phyloP scores from a whole-genome alignment of 2,888 invertebrate species.

The Myopa testacea region DNA sequence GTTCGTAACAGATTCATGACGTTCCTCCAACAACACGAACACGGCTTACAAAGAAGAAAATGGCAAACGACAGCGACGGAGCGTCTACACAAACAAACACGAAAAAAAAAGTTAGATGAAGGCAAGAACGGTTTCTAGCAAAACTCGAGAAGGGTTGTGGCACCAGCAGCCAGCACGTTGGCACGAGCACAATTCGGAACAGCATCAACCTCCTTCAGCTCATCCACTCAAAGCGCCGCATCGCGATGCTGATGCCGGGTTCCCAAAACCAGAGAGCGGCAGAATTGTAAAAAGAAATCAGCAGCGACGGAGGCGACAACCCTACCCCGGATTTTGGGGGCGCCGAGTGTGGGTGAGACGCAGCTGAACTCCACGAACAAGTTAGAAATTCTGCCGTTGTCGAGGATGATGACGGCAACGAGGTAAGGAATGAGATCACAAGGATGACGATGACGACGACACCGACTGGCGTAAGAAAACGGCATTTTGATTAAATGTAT shows the following conservation, averaged over 20 bases:
- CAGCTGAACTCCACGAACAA: slow-evolving; percentile 29
- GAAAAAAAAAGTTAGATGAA: slow-evolving; percentile 2
- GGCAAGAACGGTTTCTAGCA: slow-evolving; percentile 20
- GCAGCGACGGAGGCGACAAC: neutral
- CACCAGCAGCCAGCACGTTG: slow-evolving; percentile 7
- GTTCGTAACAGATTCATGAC: slow-evolving; percentile 29
- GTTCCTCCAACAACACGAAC: neutral
- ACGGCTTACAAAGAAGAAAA: slow-evolving; percentile 25
- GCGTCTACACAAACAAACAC: slow-evolving; percentile 32
- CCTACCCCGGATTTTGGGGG: neutral
- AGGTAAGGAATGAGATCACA: neutral
- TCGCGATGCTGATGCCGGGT: slow-evolving; percentile 5
- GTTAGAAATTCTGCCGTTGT: slow-evolving; percentile 24
- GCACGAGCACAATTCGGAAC: slow-evolving; percentile 30
- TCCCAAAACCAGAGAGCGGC: slow-evolving; percentile 4
- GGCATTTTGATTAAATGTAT: slow-evolving; percentile 41
- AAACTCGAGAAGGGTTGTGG: slow-evolving; percentile 36
- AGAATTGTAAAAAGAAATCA: neutral
- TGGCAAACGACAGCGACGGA: slow-evolving; percentile 34
- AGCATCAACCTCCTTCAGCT: neutral
- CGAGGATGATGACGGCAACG: slow-evolving; percentile 23
- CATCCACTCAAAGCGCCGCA: neutral
- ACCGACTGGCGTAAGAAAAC: slow-evolving; percentile 37
- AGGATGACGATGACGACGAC: slow-evolving; percentile 11
- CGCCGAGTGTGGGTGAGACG: neutral